Conservation (phyloP, 2,888 invertebrate species). For the Corbicula japonica region DNA sequence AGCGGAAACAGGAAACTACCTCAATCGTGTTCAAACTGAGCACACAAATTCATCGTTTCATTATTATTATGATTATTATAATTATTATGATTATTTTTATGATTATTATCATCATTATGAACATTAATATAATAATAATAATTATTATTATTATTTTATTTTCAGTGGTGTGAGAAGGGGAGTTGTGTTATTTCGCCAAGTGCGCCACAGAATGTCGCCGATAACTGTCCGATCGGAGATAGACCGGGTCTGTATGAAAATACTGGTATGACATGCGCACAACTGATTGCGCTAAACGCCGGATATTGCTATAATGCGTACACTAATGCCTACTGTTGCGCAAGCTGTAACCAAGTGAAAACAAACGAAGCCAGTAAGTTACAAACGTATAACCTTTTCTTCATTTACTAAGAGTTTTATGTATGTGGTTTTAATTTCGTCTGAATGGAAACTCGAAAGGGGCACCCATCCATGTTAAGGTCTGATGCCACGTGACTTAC, state of each 20-base stretch:
- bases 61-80: no score
- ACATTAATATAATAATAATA: no score
- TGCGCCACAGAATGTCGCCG: slow-evolving; percentile 52
- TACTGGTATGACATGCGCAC: slow-evolving; percentile 54
- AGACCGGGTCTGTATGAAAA: slow-evolving; percentile 54
- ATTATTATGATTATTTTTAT: no score
- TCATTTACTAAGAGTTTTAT: not conserved
- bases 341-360: slow-evolving; percentile 63
- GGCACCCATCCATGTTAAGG: no score
- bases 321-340: slow-evolving; percentile 67
- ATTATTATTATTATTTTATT: no score
- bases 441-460: no score
- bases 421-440: not conserved
- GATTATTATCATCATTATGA: no score
- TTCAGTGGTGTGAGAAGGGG: slow-evolving; percentile 69
- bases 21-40: no score
- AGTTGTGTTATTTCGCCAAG: slow-evolving; percentile 55
- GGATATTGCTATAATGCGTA: slow-evolving; percentile 66
- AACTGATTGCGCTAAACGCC: slow-evolving; percentile 33
- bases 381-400: not conserved
- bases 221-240: slow-evolving; percentile 74
- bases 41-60: no score
- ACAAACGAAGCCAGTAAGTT: slow-evolving; percentile 54
- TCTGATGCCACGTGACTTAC: no score
- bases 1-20: no score